Evolutionary conservation across 1,140 invertebrate genomes (phyloP), one percentile per base, ranked within the genome.

Genomic region (Schlechtendalia chinensis): DNA sequence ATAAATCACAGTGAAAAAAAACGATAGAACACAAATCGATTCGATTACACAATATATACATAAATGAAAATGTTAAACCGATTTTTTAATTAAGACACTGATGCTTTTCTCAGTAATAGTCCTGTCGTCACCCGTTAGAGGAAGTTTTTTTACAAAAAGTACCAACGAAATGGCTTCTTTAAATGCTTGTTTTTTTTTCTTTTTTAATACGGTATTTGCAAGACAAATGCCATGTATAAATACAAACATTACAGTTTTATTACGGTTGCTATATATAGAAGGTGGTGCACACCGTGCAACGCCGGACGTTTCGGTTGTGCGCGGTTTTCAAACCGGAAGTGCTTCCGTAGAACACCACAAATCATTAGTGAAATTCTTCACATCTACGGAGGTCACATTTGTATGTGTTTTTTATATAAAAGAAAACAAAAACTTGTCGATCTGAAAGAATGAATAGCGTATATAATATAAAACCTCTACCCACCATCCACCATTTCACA

Each of bases 401-500:
- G 58, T 75, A 58, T 75, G n/a, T 58, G 22, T 16, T n/a, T 39
- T 75, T 45, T 45, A 22, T 29, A 75, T 54, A 75, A 59, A 75
- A 58, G 29, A 56, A 59, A 27, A 69, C n/a, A 69, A 69, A 50
- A 45, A 77, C n/a, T n/a, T n/a, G 54, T 29, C 54, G 29, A 58
- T 22, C 19, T 22, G 16, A 8, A 75, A 45, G 17, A 45, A 39
- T 39, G 32, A 39, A 39, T 39, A 39, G 32, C 32, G 32, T 39
- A 8, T 39, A 39, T 39, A 39, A 39, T 8, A 39, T 39, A 39
- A 39, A 39, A 39, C 39, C 11, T 4, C 22, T 59, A 14, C 22
- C 67, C 45, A 0, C 45, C 22, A 17, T 74, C 67, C 45, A 0
- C 45, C 22, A 17, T 74, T 45, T 59, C 39, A 24, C 19, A 17